These are phyloP conservation scores for Nymphalis io DNA, from an alignment of 1,140 invertebrate species.

Conservation along the genomic window DNA sequence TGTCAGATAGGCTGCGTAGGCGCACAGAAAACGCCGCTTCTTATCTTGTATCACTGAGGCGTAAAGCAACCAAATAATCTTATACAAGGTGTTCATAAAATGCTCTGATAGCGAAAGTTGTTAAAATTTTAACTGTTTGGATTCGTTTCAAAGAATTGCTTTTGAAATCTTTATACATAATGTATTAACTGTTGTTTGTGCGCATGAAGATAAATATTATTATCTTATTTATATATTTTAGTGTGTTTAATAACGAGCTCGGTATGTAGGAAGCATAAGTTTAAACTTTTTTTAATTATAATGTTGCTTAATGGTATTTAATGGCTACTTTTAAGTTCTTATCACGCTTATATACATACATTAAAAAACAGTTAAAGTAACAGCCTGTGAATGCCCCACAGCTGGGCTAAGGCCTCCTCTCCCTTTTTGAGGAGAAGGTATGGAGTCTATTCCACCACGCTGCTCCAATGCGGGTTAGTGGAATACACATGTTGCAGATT, in stretches of 20 bases:
- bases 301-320: too few relatives aligned
- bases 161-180: constrained; percentile 9
- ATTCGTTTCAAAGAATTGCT: constrained; percentile 1
- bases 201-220: neutral
- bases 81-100: constrained; percentile 28
- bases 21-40: constrained; percentile 49
- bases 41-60: constrained; percentile 42
- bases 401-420: too few relatives aligned
- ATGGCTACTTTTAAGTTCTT: too few relatives aligned
- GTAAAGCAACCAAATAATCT: constrained; percentile 40
- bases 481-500: too few relatives aligned
- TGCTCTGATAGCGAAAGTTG: constrained; percentile 39
- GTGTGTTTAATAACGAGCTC: neutral
- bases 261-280: too few relatives aligned
- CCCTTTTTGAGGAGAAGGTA: too few relatives aligned
- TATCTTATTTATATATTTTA: neutral
- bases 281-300: neutral
- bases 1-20: constrained; percentile 53
- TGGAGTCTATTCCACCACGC: too few relatives aligned
- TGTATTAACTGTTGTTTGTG: neutral
- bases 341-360: too few relatives aligned
- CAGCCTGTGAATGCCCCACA: too few relatives aligned
- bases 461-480: too few relatives aligned
- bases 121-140: constrained; percentile 7
- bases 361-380: too few relatives aligned